Evolutionary conservation across 2,888 invertebrate genomes (phyloP), one percentile per base, ranked within the genome.

Genomic region (Escarpia spicata): DNA sequence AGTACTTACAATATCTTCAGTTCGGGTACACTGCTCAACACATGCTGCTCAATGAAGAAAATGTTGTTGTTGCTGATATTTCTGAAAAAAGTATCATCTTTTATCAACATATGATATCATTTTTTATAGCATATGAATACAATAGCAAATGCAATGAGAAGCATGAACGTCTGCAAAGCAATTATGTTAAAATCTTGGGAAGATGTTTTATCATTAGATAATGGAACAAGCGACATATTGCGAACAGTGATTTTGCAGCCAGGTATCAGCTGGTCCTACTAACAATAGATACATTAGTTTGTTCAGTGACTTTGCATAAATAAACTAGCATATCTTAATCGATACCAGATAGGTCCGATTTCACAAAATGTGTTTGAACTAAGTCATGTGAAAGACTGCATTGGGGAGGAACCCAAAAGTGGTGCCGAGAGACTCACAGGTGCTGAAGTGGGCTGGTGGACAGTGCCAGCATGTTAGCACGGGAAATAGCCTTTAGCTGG

Each of bases 41-140:
- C 2, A 19, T 43, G 91, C 52, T 52, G 45, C n/a, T 90, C 92
- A 15, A 92, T 92, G 92, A 90, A 92, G 90, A 90, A 90, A 26
- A 92, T 89, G 12, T 90, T n/a, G 44, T 92, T 92, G 90, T 92
- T 92, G 45, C 92, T 92, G 45, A 92, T 90, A 52, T 92, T 92
- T 45, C 92, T 92, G 92, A 90, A 90, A 44, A 15, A 91, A 91
- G 45, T 91, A 2, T 52, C 3, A 91, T 91, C 37, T 91, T 19
- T 91, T 91, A n/a, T 91, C 19, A 6, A 19, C 26, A 90, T 90
- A 26, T 43, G n/a, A 91, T 19, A 43, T 19, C 37, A 91, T 6
- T 31, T 43, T n/a, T 43, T 6, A 1, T 31, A 91, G 15, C 31
- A 31, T 19, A 43, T 31, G 19, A 19, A 91, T 91, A 26, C 26